A percentile compares a stretch with the other conserved stretches of the same genome.
These are phyloP conservation scores for Trissolcus japonicus DNA, from an alignment of 2,888 invertebrate genomes.

Conservation along the genomic window DNA sequence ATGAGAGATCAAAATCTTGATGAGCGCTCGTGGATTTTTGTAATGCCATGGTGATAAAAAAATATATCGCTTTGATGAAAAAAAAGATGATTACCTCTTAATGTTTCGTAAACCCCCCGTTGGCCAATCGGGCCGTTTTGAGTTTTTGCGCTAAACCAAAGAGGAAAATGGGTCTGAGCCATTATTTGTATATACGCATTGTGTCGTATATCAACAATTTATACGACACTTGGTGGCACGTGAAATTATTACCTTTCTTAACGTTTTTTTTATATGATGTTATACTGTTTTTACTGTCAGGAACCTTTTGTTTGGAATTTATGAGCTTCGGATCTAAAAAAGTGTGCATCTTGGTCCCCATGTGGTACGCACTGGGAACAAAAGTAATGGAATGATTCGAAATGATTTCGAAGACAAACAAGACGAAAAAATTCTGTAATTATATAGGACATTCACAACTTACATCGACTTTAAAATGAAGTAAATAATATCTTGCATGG, in stretches of 20 bases:
- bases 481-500: too few species aligned
- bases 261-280: constrained; percentile 21
- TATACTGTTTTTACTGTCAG: constrained; percentile 28
- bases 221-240: constrained; percentile 3
- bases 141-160: constrained; percentile 8
- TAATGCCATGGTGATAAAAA: neutral
- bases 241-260: constrained; percentile 30
- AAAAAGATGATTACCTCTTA: neutral
- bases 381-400: constrained; percentile 7
- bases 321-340: constrained; percentile 14
- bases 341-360: too few species aligned
- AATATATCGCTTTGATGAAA: neutral
- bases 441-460: too few species aligned
- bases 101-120: neutral
- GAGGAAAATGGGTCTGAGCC: constrained; percentile 3
- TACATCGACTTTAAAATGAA: too few species aligned
- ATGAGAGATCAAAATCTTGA: too few species aligned
- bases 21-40: too few species aligned
- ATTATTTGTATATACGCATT: constrained; percentile 1
- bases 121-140: too few species aligned
- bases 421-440: too few species aligned
- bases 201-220: constrained; percentile 23
- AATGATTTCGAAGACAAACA: constrained; percentile 5
- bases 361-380: neutral
- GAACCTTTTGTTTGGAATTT: constrained; percentile 34